Base-by-base conservation (phyloP, 1,140 invertebrate species). In the Aphis gossypii region DNA sequence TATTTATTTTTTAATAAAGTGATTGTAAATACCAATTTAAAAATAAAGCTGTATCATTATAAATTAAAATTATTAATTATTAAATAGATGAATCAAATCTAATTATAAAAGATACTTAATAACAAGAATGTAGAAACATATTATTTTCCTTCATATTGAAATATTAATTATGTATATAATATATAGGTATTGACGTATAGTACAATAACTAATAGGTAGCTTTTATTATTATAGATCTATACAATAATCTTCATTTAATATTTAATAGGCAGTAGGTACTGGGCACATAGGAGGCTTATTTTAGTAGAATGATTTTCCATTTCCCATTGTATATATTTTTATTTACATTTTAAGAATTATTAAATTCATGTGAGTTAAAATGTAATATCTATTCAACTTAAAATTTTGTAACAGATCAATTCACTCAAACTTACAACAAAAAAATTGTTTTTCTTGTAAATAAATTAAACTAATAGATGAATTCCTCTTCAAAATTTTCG, bases 21-120 rank as follows among this genome's bases (percentile, higher is more conserved):
- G 14, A 76, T 76, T 76, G 14, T 76, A 20, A 14, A n/a, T 76
- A n/a, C 14, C 11, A 76, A n/a, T 76, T 76, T 76, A 11, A 76
- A 76, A 76, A 76, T 76, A 76, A 76, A 76, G 14, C 30, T 76
- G 60, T n/a, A 76, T 76, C 60, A 76, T n/a, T 76, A 25, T 60
- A 60, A 60, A 60, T 30, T 11, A 30, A 60, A 60, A 30, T 60
- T 30, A 76, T 76, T 76, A 76, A 76, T 76, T 18, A n/a, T n/a
- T 14, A 51, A 51, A 51, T 20, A 76, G 60, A n/a, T n/a, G 60
- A 76, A 20, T 76, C 60, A 76, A 76, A 76, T 76, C 5, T 14
- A 76, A 76, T 76, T 35, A 76, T 76, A 76, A 76, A 76, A 76
- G 60, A 76, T 76, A 76, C 60, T 76, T 76, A n/a, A 76, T n/a